Base-by-base conservation (phyloP, 2,888 invertebrate species). In the Mamestra brassicae region DNA sequence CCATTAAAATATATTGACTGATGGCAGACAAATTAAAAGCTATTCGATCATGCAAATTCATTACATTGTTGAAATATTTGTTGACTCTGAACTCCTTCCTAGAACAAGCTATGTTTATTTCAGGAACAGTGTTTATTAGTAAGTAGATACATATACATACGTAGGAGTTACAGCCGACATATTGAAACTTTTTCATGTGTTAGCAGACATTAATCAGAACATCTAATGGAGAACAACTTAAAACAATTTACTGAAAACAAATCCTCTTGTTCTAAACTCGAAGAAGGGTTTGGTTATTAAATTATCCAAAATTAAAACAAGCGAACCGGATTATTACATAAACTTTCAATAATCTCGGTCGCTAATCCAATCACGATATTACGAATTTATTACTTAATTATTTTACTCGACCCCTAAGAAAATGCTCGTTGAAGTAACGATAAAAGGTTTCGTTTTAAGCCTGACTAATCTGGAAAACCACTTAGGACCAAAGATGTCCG, bases 351-450 rank as follows among this genome's bases (percentile, higher is more conserved):
- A 61, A 61, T 69, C 54, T 47, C 13, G 17, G 58, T 57, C n/a
- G 42, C 42, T 42, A 61, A 80, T 55, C 75, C 54, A 68, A 60
- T 68, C 15, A 34, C 26, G 26, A 10, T 55, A 45, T 68, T 34
- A 64, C 2, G 50, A 61, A 38, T 74, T 52, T 36, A 60, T 64
- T 36, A 26, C 1, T 57, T 2, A 47, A 55, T 36, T 78, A 72
- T 34, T 63, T 26, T 26, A 26, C 8, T 45, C 0, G 10, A 34
- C 17, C 17, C 7, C 17, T 3, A 36, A 17, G 6, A 50, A 38
- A 10, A 55, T 10, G 3, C 4, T 52, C 36, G 42, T 34, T 52
- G 17, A n/a, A 57, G 34, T 61, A 52, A 52, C 3, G 36, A 45
- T 78, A 58, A 54, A 26, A 45, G 38, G 15, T 57, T 65, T 54